Evolutionary conservation across 2,113 vertebrate species (phyloP).

Genomic region (Alethe diademata): DNA sequence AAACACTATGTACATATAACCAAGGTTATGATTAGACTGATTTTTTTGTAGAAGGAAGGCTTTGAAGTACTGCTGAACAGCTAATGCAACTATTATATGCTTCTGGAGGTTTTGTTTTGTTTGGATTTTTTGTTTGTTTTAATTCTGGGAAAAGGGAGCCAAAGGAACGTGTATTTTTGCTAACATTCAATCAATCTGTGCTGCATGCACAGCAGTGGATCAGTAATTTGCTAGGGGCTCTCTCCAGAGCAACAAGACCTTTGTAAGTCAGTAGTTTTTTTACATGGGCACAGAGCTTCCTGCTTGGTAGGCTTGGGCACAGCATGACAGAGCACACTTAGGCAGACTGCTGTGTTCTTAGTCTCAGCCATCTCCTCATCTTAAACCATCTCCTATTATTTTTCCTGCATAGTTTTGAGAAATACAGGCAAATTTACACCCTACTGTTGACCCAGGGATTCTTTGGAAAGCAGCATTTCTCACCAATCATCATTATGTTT

Average conservation of each 20-base stretch:
- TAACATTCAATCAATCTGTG: rapidly evolving
- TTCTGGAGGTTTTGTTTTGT: background rate
- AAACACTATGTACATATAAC: background rate
- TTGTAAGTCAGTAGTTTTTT: background rate
- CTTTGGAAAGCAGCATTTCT: background rate
- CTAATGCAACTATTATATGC: background rate
- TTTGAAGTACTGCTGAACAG: background rate
- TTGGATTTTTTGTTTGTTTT: background rate
- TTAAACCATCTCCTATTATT: background rate
- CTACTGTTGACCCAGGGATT: background rate
- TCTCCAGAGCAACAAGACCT: background rate
- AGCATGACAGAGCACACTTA: background rate
- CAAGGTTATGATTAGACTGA: background rate
- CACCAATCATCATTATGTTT: background rate
- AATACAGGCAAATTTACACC: background rate
- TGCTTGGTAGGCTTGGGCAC: background rate
- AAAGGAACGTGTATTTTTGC: rapidly evolving
- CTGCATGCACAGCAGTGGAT: background rate
- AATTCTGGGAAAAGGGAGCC: background rate
- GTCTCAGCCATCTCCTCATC: background rate
- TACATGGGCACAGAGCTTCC: background rate
- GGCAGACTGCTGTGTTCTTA: background rate
- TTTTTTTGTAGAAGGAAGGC: background rate
- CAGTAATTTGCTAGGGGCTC: background rate
- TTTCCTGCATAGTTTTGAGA: background rate